Conservation (phyloP, 1,140 invertebrate species). For the Leptopilina boulardi region DNA sequence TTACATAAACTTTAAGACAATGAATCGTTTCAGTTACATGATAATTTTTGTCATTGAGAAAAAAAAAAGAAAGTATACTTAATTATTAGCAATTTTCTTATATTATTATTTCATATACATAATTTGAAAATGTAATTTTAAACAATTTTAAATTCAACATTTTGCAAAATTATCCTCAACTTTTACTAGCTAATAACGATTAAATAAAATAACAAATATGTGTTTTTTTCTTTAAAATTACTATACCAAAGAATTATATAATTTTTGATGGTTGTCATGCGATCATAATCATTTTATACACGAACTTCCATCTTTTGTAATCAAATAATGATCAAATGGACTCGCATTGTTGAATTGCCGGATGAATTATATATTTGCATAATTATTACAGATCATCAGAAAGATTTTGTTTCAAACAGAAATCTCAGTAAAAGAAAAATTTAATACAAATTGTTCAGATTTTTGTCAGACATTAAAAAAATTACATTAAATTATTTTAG, state of each 20-base stretch:
- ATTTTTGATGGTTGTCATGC: not conserved
- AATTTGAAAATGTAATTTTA: no score
- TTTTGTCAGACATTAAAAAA: no score
- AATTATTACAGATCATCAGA: constrained; percentile 9
- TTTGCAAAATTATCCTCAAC: no score
- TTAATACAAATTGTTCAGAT: constrained; percentile 26
- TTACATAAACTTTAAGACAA: no score
- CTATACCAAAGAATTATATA: constrained; percentile 15
- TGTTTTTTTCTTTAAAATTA: not conserved
- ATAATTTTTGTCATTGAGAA: no score
- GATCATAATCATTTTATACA: constrained; percentile 10
- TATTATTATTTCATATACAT: no score
- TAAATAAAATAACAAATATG: not conserved
- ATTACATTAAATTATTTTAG: no score
- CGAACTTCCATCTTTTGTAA: not conserved
- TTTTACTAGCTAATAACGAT: no score
- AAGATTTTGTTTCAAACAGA: not conserved
- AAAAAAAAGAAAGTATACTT: no score
- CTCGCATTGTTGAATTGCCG: constrained; percentile 8
- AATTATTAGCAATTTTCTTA: no score
- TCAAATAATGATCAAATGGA: constrained; percentile 3
- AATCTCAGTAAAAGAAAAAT: not conserved
- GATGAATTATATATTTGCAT: constrained; percentile 20
- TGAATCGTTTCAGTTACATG: no score
- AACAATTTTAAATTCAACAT: no score